Conservation (phyloP, 2,888 invertebrate genomes). For the Liopterus haemorrhoidalis region DNA sequence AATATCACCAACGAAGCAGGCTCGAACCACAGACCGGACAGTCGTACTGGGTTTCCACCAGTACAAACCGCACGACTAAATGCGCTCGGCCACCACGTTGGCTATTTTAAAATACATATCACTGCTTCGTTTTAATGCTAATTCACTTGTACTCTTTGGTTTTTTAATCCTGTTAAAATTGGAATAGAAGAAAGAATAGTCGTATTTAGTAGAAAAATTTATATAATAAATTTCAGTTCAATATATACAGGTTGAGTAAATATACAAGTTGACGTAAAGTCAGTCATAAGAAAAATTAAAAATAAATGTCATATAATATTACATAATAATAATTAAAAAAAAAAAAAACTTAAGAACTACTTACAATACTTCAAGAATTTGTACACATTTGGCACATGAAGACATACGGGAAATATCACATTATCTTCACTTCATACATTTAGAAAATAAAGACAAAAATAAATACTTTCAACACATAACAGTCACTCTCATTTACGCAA, state of each 20-base stretch:
- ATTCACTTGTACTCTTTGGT: slow-evolving; percentile 8
- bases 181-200: no score
- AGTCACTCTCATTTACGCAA: slow-evolving; percentile 1
- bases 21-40: no score
- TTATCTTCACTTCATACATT: slow-evolving; percentile 24
- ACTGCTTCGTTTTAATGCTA: slow-evolving; percentile 8
- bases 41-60: no score
- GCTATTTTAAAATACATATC: no score
- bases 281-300: slow-evolving; percentile 34
- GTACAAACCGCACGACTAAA: no score
- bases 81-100: no score
- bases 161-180: slow-evolving; percentile 4
- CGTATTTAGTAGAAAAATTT: slow-evolving; percentile 12
- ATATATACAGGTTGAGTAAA: slow-evolving; percentile 39
- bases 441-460: slow-evolving; percentile 21
- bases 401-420: slow-evolving; percentile 37
- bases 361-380: slow-evolving; percentile 27
- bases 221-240: slow-evolving; percentile 14
- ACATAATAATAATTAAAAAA: neutral
- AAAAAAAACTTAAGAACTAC: slow-evolving; percentile 20
- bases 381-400: slow-evolving; percentile 37
- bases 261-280: slow-evolving; percentile 33
- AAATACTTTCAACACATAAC: slow-evolving; percentile 6
- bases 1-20: no score
- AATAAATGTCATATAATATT: slow-evolving; percentile 15